Evolutionary conservation across 2,113 vertebrate genomes (phyloP).

Genomic region (Apteryx mantelli): DNA sequence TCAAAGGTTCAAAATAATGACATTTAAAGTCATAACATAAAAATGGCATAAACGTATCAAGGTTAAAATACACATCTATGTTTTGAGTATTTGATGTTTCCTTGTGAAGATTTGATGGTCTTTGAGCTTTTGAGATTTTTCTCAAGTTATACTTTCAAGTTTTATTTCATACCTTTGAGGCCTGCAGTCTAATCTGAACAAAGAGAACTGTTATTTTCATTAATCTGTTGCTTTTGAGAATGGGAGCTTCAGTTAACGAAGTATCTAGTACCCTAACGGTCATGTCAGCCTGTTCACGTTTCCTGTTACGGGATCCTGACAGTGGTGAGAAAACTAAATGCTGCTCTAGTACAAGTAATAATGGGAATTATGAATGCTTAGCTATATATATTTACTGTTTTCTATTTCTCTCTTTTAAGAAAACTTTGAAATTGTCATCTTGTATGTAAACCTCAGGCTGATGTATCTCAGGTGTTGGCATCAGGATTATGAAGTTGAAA

Average conservation of each 20-base stretch:
- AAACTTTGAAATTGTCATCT: neutral
- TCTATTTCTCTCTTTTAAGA: neutral
- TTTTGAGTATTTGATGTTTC: neutral
- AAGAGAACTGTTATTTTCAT: neutral
- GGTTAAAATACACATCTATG: neutral
- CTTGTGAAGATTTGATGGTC: neutral
- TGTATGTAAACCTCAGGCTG: neutral
- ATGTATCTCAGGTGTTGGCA: neutral
- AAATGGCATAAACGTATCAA: neutral
- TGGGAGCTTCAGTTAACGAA: neutral
- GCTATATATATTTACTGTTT: neutral
- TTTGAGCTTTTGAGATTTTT: neutral
- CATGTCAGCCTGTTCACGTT: accelerated
- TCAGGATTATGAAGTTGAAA: neutral
- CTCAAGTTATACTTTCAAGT: neutral
- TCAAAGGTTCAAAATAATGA: neutral
- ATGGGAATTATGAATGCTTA: accelerated
- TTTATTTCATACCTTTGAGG: neutral
- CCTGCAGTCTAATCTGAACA: neutral
- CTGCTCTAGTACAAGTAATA: neutral
- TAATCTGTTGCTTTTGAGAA: neutral
- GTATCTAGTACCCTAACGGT: neutral
- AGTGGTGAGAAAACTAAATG: neutral
- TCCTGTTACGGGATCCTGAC: neutral
- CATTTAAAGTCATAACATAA: neutral